Percentiles rank a stretch among this genome's conserved stretches.
Conservation (phyloP, 2,888 invertebrate species). For the Lepas anatifera region DNA sequence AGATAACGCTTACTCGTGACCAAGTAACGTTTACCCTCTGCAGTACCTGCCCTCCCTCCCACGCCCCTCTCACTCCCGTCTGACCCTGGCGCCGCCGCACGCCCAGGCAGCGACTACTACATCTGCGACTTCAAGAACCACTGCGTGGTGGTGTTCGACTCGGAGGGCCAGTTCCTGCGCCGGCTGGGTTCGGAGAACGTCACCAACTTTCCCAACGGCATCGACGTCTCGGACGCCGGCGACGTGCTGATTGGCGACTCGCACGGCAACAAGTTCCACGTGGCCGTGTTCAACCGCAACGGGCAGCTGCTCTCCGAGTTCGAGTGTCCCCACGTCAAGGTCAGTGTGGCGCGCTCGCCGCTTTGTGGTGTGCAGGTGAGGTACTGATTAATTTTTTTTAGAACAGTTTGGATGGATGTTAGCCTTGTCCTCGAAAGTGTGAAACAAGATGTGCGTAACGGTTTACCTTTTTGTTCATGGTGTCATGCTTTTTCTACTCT, state of each 20-base stretch:
- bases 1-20: too few species aligned
- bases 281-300: slow-evolving; percentile 84
- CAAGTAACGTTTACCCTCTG: too few species aligned
- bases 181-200: slow-evolving; percentile 91
- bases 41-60: too few species aligned
- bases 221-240: slow-evolving; percentile 92
- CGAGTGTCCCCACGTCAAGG: slow-evolving; percentile 95
- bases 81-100: too few species aligned
- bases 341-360: slow-evolving; percentile 35
- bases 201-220: slow-evolving; percentile 95
- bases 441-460: too few species aligned
- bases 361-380: too few species aligned
- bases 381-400: too few species aligned
- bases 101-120: slow-evolving; percentile 83
- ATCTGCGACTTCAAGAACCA: slow-evolving; percentile 98
- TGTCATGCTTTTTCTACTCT: too few species aligned
- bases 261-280: slow-evolving; percentile 94
- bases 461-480: too few species aligned
- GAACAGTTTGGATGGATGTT: too few species aligned
- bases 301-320: slow-evolving; percentile 80
- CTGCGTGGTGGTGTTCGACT: slow-evolving; percentile 90
- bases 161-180: slow-evolving; percentile 79
- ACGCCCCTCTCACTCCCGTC: too few species aligned
- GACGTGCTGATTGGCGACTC: slow-evolving; percentile 94
- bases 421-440: too few species aligned